Conservation (phyloP, 2,113 vertebrate genomes). For the Passer domesticus region DNA sequence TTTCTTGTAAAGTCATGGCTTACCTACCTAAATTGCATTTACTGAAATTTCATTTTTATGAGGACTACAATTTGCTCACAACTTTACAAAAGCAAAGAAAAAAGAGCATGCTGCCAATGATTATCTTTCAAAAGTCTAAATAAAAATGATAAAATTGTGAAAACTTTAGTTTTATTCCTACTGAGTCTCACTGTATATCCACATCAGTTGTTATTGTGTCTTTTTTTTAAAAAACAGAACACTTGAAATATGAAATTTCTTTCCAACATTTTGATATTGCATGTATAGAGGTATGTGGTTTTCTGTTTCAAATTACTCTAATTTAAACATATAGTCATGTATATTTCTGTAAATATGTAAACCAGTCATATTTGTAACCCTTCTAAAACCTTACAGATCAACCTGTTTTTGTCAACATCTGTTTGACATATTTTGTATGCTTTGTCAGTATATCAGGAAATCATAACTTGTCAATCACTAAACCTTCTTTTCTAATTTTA, state of each 20-base stretch:
- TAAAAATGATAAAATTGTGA: not conserved
- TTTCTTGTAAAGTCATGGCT: not conserved
- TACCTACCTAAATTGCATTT: not conserved
- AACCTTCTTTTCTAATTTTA: constrained; percentile 42
- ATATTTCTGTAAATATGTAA: not conserved
- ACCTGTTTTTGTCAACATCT: constrained; percentile 66
- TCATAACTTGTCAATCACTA: constrained; percentile 27
- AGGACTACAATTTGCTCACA: not conserved
- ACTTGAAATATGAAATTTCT: not conserved
- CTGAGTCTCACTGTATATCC: not conserved
- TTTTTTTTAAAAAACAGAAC: not conserved
- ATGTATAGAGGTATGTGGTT: not conserved
- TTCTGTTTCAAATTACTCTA: not conserved
- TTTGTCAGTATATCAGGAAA: constrained; percentile 48
- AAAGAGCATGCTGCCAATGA: not conserved
- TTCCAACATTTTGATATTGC: not conserved
- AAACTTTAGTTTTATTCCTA: not conserved
- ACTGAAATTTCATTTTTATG: not conserved
- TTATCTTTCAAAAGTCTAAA: not conserved
- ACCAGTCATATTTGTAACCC: not conserved
- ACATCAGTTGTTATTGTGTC: not conserved
- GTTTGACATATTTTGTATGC: constrained; percentile 53
- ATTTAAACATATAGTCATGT: not conserved
- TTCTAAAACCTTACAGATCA: constrained; percentile 67
- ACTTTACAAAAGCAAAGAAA: not conserved